These are phyloP conservation scores for Microcebus murinus DNA, from an alignment of 2,113 vertebrate species.

Conservation along the genomic window DNA sequence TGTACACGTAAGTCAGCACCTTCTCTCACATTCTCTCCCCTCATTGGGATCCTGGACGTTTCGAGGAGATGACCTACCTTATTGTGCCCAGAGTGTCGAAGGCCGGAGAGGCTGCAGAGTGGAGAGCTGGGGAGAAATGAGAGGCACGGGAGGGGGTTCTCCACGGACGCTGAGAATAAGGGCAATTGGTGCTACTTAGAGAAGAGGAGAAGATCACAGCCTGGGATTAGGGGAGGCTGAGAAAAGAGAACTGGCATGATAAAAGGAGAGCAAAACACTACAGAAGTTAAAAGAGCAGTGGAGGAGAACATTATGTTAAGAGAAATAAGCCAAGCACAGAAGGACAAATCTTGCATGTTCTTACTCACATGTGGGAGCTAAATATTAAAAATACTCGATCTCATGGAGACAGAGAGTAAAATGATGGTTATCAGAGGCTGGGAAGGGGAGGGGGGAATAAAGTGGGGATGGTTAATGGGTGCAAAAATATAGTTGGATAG, in stretches of 20 bases:
- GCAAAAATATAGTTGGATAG: no score
- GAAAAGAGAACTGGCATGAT: neutral
- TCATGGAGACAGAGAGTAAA: no score
- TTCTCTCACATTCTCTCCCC: neutral
- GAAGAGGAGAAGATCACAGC: neutral
- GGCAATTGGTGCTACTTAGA: neutral
- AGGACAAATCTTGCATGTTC: no score
- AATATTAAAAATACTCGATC: no score
- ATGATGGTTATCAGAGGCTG: no score
- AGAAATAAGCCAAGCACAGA: no score
- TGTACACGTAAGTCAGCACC: constrained; percentile 90
- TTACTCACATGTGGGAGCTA: no score
- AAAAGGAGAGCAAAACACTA: neutral
- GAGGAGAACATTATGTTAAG: no score
- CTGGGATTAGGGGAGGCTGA: neutral
- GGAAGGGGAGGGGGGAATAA: no score
- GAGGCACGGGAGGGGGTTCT: neutral
- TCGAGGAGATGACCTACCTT: accelerated
- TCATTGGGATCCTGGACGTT: neutral
- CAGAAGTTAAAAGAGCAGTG: neutral
- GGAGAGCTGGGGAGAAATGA: neutral
- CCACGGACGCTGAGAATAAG: no score
- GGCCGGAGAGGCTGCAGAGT: accelerated
- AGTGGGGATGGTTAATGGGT: no score
- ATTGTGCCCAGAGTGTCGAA: neutral